Evolutionary conservation across 2,113 vertebrate genomes (phyloP).

Genomic region (Pelecanoides urinatrix): DNA sequence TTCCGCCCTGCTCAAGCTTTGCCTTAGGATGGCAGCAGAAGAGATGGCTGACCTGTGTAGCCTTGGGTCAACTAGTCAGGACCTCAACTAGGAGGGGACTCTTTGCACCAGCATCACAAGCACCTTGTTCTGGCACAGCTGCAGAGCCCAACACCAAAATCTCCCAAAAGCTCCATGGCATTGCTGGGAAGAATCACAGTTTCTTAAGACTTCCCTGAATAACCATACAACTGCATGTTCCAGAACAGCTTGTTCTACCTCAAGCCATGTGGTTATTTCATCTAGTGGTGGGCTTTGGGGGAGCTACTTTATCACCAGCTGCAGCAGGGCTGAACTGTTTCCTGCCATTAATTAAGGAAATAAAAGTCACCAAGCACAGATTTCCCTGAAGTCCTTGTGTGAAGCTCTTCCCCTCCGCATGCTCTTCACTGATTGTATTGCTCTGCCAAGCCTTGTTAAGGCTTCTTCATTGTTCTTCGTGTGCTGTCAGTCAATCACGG

Average conservation of each 20-base stretch:
- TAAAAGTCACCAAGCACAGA: neutral
- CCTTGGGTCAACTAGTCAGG: neutral
- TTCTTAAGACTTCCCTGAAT: neutral
- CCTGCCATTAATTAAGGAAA: constrained; percentile 18
- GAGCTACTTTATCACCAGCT: constrained; percentile 31
- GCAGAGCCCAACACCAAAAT: neutral
- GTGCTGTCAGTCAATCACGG: neutral
- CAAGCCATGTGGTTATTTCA: constrained; percentile 13
- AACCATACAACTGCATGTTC: neutral
- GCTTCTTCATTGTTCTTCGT: constrained; percentile 5
- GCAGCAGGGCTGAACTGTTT: constrained; percentile 11
- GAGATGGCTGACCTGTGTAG: neutral
- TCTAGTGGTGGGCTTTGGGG: neutral
- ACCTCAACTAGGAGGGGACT: neutral
- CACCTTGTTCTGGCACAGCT: neutral
- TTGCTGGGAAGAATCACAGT: neutral
- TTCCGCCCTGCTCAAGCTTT: neutral
- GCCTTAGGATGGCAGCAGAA: neutral
- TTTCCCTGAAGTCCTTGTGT: neutral
- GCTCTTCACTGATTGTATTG: neutral
- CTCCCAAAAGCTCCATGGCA: neutral
- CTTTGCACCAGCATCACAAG: neutral
- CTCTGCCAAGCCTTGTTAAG: constrained; percentile 26
- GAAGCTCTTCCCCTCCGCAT: neutral
- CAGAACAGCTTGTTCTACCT: constrained; percentile 28